These are phyloP conservation scores for Maconellicoccus hirsutus DNA, from an alignment of 1,140 invertebrate genomes.

Conservation along the genomic window DNA sequence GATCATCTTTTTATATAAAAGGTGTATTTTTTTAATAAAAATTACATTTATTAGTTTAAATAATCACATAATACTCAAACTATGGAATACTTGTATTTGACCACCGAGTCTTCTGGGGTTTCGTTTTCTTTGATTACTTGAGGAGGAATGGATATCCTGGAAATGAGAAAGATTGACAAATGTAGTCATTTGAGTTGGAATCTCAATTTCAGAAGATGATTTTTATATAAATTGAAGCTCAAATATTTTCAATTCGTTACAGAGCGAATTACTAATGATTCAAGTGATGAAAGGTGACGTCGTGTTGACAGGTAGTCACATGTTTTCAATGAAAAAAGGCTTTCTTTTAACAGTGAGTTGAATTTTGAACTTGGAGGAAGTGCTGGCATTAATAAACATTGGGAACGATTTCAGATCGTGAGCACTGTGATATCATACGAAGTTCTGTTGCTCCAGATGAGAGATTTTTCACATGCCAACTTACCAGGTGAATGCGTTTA, in stretches of 20 bases:
- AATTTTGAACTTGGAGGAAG: conserved; percentile 9
- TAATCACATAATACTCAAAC: no score
- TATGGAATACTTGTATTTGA: background rate
- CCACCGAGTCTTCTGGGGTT: background rate
- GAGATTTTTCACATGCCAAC: conserved; percentile 15
- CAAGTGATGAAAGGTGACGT: conserved; percentile 25
- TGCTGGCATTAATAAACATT: no score
- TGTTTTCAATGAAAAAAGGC: conserved; percentile 28
- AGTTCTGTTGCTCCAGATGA: conserved; percentile 27
- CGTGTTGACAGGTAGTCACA: conserved; percentile 26
- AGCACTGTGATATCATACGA: conserved; percentile 27
- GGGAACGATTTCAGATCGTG: conserved; percentile 26
- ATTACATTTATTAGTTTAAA: no score
- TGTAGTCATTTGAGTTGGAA: no score
- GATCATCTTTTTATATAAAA: no score
- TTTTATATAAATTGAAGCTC: background rate
- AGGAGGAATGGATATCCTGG: background rate
- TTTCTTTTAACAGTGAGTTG: conserved; percentile 27
- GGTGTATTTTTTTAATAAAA: no score
- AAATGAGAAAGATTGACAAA: background rate
- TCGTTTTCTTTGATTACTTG: background rate
- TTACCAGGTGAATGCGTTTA: background rate
- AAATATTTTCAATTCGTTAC: background rate
- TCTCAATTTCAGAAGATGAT: no score
- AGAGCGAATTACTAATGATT: conserved; percentile 26